Evolutionary conservation across 2,888 invertebrate genomes (phyloP).

Genomic region (Drosophila melanosoma): DNA sequence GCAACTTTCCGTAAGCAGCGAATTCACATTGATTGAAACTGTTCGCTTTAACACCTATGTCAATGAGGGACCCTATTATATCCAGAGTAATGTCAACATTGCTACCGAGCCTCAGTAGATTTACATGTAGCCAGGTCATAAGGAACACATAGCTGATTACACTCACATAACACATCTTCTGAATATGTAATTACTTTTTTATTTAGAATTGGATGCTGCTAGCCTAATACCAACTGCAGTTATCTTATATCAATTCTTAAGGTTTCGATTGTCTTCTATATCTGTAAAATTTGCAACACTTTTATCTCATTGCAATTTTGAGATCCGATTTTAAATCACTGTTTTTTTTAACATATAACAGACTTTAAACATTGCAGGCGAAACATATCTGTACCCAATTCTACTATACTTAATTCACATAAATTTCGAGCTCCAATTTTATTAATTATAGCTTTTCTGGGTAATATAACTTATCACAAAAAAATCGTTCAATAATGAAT

Average conservation of each 20-base stretch:
- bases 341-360: background rate
- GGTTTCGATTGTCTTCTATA: background rate
- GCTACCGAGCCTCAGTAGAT: constrained; percentile 87
- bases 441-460: background rate
- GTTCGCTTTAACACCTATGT: constrained; percentile 89
- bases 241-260: background rate
- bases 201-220: background rate
- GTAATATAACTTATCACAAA: background rate
- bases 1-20: constrained; percentile 86
- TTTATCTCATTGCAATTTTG: background rate
- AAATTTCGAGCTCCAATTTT: background rate
- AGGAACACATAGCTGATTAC: background rate
- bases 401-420: background rate
- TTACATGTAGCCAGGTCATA: constrained; percentile 3
- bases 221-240: background rate
- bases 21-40: constrained; percentile 88
- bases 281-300: background rate
- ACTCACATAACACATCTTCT: background rate
- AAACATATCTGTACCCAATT: background rate
- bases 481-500: background rate
- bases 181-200: background rate
- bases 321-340: background rate
- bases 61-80: constrained; percentile 91
- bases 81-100: constrained; percentile 90
- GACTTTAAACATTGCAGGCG: background rate